Evolutionary conservation across 1,140 invertebrate species (phyloP).

Genomic region (Protaetia brevitarsis): DNA sequence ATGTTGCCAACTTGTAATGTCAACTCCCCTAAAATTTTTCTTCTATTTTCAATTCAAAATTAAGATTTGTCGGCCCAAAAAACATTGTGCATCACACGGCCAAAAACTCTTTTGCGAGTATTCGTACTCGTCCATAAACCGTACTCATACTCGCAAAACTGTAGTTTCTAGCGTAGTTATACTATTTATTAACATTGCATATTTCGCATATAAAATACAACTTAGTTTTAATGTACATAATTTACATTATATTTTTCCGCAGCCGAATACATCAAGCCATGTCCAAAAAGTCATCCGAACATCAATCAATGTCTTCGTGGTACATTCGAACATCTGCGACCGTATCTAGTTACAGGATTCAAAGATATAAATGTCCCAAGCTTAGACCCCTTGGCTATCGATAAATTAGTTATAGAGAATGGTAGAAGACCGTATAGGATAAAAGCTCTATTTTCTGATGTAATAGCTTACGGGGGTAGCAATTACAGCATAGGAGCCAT

Average conservation of each 20-base stretch:
- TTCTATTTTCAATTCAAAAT: no score
- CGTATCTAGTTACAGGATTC: slow-evolving; percentile 66
- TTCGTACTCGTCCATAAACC: no score
- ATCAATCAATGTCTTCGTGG: slow-evolving; percentile 65
- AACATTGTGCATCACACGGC: no score
- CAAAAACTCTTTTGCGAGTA: no score
- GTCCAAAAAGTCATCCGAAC: slow-evolving; percentile 62
- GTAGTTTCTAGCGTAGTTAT: no score
- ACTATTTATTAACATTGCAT: no score
- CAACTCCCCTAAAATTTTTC: no score
- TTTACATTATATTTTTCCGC: slow-evolving; percentile 48
- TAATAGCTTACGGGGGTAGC: slow-evolving; percentile 67
- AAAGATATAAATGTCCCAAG: slow-evolving; percentile 66
- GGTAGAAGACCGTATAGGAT: slow-evolving; percentile 68
- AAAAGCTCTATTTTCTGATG: slow-evolving; percentile 66
- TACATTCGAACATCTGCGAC: slow-evolving; percentile 67
- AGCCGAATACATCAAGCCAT: slow-evolving; percentile 73
- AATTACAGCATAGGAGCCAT: slow-evolving; percentile 63
- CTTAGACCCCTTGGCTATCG: slow-evolving; percentile 68
- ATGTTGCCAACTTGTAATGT: no score
- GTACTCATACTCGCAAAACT: no score
- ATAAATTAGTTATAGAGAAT: slow-evolving; percentile 70
- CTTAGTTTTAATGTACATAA: no score
- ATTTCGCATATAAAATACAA: no score
- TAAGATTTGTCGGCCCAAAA: no score